phyloP scores from a whole-genome alignment of 2,888 invertebrate genomes.

The Xanthia icteritia region DNA sequence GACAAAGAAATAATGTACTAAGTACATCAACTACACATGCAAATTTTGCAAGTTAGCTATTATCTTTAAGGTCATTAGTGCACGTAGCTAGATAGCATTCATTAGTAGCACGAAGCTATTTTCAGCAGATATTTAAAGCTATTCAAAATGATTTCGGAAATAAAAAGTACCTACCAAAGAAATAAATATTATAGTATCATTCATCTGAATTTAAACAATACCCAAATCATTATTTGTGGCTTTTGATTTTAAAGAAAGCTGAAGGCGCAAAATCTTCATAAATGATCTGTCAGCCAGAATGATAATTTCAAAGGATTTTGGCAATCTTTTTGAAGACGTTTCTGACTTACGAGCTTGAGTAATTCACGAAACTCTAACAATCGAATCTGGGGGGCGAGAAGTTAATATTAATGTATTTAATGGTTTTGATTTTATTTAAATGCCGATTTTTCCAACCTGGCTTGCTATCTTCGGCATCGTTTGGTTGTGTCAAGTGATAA shows the following conservation, averaged over 20 bases:
- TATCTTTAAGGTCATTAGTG: background rate
- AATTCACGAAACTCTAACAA: slow-evolving; percentile 1
- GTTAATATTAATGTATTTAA: background rate
- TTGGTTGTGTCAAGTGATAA: too few species aligned
- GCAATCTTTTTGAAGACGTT: slow-evolving; percentile 2
- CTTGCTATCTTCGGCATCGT: background rate
- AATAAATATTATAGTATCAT: background rate
- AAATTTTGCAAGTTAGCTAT: background rate
- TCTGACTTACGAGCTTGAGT: background rate
- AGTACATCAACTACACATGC: background rate
- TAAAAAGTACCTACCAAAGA: background rate
- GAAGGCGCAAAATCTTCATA: slow-evolving; percentile 7
- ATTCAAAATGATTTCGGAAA: background rate
- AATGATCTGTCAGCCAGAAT: slow-evolving; percentile 26
- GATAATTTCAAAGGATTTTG: slow-evolving; percentile 18
- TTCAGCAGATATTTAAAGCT: background rate
- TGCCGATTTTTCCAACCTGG: background rate
- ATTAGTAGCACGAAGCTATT: background rate
- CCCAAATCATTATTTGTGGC: background rate
- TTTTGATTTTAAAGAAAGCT: background rate
- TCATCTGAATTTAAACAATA: background rate
- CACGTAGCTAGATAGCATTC: background rate
- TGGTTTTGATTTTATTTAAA: background rate
- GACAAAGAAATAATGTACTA: background rate
- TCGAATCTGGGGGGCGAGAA: background rate